Evolutionary conservation across 2,888 invertebrate genomes (phyloP), one percentile per base, ranked within the genome.

Genomic region (Sphinx pinastri): DNA sequence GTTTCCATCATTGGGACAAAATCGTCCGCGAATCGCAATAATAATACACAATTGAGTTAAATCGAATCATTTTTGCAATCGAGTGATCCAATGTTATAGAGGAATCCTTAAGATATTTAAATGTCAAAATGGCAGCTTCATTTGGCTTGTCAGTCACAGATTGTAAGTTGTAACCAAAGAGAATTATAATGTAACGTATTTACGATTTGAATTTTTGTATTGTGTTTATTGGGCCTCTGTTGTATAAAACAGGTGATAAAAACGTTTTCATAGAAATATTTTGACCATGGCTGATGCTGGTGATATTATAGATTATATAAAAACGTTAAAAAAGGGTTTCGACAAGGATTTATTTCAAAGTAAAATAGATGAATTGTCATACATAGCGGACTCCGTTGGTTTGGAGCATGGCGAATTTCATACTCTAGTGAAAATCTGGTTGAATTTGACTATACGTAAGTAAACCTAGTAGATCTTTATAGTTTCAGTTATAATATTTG

Each of bases 391-490:
- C 74, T 84, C 81, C n/a, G 74, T 68, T 75, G 89, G 91, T 14
- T 83, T 92, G 75, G 79, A 83, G 49, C 88, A 89, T 73, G 86
- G 89, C 49, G 90, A 90, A 76, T 94, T 93, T 71, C 90, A 91
- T 71, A 91, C 83, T 71, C 81, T 94, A 67, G 91, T 94, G 73
- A 90, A 89, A 87, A 81, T 94, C 75, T 94, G 94, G 94, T 77
- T 94, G 68, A 94, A 94, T 84, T 87, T 94, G 77, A 88, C 85
- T 68, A 90, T 94, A 79, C 93, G 94, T 94, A 80, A 91, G 93
- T 91, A 67, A 52, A 68, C 68, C 38, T 16, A 10, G 6, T 71
- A 19, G 13, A 3, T 19, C 19, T 55, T 11, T 19, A 55, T n/a
- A n/a, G n/a, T 16, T 54, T 16, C n/a, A 16, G 1, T 16, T 8